phyloP scores from a whole-genome alignment of 1,140 invertebrate genomes.

The Lasioglossum baleicum region DNA sequence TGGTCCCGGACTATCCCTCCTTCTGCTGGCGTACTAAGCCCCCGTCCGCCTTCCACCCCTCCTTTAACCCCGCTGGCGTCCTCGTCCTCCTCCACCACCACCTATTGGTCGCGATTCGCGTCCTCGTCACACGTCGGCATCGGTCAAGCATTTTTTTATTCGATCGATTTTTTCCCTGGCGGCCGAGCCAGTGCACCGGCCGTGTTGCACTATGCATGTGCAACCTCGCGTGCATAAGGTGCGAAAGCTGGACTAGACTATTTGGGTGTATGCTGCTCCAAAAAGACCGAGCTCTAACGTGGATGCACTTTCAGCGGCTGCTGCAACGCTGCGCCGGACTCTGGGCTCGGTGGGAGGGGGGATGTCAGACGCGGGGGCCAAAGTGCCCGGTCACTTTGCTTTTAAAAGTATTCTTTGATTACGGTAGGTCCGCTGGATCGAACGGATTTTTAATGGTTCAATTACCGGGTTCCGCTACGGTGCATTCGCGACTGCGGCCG shows the following conservation, averaged over 20 bases:
- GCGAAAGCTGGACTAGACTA: slow-evolving; percentile 61
- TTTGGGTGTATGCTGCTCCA: slow-evolving; percentile 55
- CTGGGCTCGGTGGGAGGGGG: neutral
- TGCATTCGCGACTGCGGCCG: slow-evolving; percentile 18
- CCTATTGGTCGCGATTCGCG: slow-evolving; percentile 66
- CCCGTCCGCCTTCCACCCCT: slow-evolving; percentile 58
- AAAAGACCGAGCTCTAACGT: slow-evolving; percentile 61
- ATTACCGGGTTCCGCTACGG: slow-evolving; percentile 33
- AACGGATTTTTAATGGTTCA: slow-evolving; percentile 45
- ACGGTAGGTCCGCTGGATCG: slow-evolving; percentile 13
- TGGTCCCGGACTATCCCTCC: slow-evolving; percentile 71
- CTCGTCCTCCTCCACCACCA: slow-evolving; percentile 57
- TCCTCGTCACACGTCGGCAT: slow-evolving; percentile 68
- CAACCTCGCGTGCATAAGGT: slow-evolving; percentile 63
- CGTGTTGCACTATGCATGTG: slow-evolving; percentile 64
- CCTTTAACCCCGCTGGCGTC: slow-evolving; percentile 57
- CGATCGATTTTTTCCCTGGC: slow-evolving; percentile 63
- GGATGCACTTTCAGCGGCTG: slow-evolving; percentile 48
- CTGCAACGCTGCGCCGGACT: neutral
- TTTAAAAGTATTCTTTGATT: slow-evolving; percentile 48
- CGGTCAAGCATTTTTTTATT: slow-evolving; percentile 68
- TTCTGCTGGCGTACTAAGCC: slow-evolving; percentile 59
- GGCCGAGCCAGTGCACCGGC: slow-evolving; percentile 46
- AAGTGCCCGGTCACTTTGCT: slow-evolving; percentile 30
- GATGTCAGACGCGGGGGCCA: slow-evolving; percentile 31